Evolutionary conservation across 2,888 invertebrate genomes (phyloP), one percentile per base, ranked within the genome.

Genomic region (Cataglyphis rosenhaueri): DNA sequence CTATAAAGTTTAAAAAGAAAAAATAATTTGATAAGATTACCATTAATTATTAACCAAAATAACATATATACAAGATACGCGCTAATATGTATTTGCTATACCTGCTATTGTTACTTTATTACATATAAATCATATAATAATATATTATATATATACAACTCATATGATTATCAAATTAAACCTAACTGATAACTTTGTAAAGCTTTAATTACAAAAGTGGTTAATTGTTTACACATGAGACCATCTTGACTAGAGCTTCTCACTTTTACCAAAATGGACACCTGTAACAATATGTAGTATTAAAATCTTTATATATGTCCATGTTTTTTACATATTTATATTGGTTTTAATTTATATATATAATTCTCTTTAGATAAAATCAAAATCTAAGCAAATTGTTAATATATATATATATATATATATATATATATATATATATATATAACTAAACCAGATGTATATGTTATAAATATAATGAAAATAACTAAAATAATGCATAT

Each of bases 201-300:
- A 65, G 79, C 75, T 89, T 86, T 81, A 89, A 89, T 86, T 88
- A 84, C 86, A 87, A 85, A 85, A 79, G 75, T 78, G 81, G 78
- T 62, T 83, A 62, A 85, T 75, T 84, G 83, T 79, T 29, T 59
- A 76, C 10, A 41, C 86, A 75, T 76, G 41, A 70, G 57, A 78
- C 44, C 25, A 38, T 25, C 35, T 59, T 66, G 44, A 21, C 12
- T 18, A 76, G 15, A 74, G 68, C 8, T 81, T 57, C 48, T n/a
- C 44, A 21, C 35, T 21, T 84, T 91, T 91, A 94, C 94, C 94
- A 94, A 87, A 94, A 94, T 78, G 94, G 94, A 88, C 94, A 94
- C 94, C 94, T 94, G 86, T 44, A 92, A 92, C 64, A 21, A 84
- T 83, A 87, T 44, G 57, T 57, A 73, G 3, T 12, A 57, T 81